Percentiles rank a stretch among this genome's conserved stretches.
These are phyloP conservation scores for Brachymystax lenok DNA, from an alignment of 2,797 vertebrate genomes.

Conservation along the genomic window DNA sequence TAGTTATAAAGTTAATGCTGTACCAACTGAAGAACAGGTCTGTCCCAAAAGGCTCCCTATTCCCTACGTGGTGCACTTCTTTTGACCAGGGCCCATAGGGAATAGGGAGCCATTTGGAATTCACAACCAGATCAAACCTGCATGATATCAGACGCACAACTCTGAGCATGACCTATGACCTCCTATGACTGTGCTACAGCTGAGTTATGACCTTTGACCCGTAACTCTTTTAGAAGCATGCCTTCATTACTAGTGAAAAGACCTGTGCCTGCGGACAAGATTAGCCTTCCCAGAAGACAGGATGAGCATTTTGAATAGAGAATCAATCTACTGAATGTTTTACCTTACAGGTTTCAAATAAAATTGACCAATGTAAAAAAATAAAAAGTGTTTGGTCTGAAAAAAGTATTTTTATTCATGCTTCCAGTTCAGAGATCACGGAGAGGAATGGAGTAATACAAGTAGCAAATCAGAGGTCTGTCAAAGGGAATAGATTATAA, in stretches of 20 bases:
- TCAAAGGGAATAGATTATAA: too few species aligned
- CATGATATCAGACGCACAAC: slow-evolving; percentile 41
- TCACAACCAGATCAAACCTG: slow-evolving; percentile 31
- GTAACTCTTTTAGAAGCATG: slow-evolving; percentile 25
- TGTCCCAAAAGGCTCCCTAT: not conserved
- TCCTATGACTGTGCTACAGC: slow-evolving; percentile 39
- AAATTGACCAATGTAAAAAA: slow-evolving; percentile 9
- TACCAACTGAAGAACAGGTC: slow-evolving; percentile 6
- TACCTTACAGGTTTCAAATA: slow-evolving; percentile 24
- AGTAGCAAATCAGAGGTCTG: too few species aligned
- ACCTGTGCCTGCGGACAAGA: slow-evolving; percentile 59
- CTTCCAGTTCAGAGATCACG: not conserved
- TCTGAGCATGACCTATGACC: slow-evolving; percentile 54
- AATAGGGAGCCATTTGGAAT: not conserved
- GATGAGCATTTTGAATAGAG: slow-evolving; percentile 37
- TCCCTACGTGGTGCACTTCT: too few species aligned
- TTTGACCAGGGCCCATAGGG: not conserved
- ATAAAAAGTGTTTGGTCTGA: not conserved
- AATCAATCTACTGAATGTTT: slow-evolving; percentile 8
- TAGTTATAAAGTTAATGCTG: too few species aligned
- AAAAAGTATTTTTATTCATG: not conserved
- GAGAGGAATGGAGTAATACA: too few species aligned
- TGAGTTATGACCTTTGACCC: slow-evolving; percentile 4
- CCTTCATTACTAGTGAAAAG: slow-evolving; percentile 23
- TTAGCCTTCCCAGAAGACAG: slow-evolving; percentile 58